phyloP scores from a whole-genome alignment of 2,888 invertebrate genomes.

The Tetropium fuscum region DNA sequence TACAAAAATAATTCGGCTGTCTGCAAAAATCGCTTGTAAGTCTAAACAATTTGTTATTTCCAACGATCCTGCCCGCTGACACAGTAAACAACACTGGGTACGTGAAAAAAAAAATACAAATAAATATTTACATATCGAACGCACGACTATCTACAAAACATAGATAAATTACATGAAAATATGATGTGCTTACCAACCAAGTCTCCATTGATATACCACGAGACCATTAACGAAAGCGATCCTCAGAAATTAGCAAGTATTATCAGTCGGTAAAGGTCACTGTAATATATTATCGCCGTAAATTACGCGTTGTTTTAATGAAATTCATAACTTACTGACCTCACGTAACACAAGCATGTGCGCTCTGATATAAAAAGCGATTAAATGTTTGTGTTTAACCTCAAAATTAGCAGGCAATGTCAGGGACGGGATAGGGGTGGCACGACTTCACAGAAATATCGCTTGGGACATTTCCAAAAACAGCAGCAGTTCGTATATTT shows the following conservation, averaged over 20 bases:
- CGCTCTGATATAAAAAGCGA: conserved; percentile 7
- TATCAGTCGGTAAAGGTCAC: conserved; percentile 13
- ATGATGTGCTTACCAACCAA: background rate
- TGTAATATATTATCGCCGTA: conserved; percentile 20
- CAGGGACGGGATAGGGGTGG: conserved; percentile 3
- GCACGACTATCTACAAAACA: too few species aligned
- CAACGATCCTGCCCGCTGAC: too few species aligned
- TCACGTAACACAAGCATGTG: conserved; percentile 20
- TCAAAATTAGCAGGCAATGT: background rate
- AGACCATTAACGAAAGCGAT: conserved; percentile 13
- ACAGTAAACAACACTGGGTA: too few species aligned
- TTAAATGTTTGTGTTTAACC: conserved; percentile 9
- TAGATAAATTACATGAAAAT: background rate
- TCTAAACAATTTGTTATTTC: too few species aligned
- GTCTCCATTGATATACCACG: conserved; percentile 15
- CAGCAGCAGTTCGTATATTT: too few species aligned
- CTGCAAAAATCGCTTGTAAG: too few species aligned
- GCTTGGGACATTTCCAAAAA: conserved; percentile 10
- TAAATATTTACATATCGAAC: too few species aligned
- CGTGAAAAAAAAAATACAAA: too few species aligned
- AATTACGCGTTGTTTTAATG: conserved; percentile 17
- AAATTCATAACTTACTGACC: conserved; percentile 31
- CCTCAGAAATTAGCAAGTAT: background rate
- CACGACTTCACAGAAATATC: conserved; percentile 2
- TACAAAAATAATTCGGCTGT: too few species aligned